A percentile compares a stretch with the other conserved stretches of the same genome.
Evolutionary conservation across 1,140 invertebrate genomes (phyloP).

Genomic region (Octopus bimaculoides): DNA sequence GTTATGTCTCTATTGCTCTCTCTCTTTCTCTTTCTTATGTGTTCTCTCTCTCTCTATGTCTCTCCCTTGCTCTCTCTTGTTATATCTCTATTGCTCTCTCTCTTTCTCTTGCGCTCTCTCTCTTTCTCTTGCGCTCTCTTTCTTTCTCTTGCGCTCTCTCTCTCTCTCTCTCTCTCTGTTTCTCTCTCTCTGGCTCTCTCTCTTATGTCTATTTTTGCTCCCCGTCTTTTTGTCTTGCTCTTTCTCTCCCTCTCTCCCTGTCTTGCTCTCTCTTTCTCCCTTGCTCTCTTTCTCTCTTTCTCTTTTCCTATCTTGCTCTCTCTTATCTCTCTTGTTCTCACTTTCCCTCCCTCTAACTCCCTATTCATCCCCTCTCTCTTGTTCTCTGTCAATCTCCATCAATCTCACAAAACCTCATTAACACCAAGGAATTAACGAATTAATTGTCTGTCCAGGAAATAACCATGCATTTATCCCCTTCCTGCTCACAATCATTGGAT

Average conservation of each 20-base stretch:
- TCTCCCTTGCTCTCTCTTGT: too few relatives aligned
- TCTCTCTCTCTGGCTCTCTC: neutral
- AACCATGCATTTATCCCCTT: too few relatives aligned
- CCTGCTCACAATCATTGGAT: too few relatives aligned
- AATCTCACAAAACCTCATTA: neutral
- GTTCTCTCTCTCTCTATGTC: too few relatives aligned
- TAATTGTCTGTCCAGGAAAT: too few relatives aligned
- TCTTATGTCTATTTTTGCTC: neutral
- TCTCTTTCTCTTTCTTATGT: too few relatives aligned
- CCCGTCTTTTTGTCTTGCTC: neutral
- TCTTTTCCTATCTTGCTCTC: neutral
- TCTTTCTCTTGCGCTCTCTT: too few relatives aligned
- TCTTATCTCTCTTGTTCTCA: neutral
- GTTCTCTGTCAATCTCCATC: neutral
- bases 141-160: neutral
- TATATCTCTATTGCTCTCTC: too few relatives aligned
- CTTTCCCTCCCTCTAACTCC: neutral
- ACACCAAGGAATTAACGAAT: neutral
- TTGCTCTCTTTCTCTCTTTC: neutral
- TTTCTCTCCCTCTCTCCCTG: neutral
- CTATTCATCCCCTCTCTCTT: neutral
- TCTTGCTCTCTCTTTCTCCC: neutral
- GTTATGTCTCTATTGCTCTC: too few relatives aligned
- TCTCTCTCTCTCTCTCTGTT: neutral
- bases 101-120: too few relatives aligned